Evolutionary conservation across 2,888 invertebrate genomes (phyloP), one percentile per base, ranked within the genome.

Genomic region (Pheosia gnoma): DNA sequence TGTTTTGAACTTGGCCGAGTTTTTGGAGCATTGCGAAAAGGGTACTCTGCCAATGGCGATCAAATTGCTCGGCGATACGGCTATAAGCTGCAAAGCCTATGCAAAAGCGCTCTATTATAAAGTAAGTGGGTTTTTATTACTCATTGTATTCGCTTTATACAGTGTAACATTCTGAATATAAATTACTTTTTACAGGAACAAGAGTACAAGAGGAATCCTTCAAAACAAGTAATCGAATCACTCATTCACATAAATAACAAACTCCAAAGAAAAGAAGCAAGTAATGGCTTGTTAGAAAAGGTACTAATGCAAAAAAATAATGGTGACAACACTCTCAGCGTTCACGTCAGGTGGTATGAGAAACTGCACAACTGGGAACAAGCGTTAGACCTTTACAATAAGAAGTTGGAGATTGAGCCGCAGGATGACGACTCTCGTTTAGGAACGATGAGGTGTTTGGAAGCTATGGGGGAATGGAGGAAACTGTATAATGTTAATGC

Each of bases 321-420:
- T 5, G 95, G 95, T 0, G 95, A 95, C 66, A 95, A 94, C 59
- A 90, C 94, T 57, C 68, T 91, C 3, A 90, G 88, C 64, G 87
- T 89, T 36, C 88, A 90, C 85, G 98, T 99, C 39, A 95, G 98
- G 2, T 99, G 99, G 99, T 99, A 99, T 85, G 99, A 99, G 86
- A 99, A 99, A 85, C 91, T 99, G 3, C 99, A 99, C 87, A 98
- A 99, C 83, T 99, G 99, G 99, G 98, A 99, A 73, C 97, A 98
- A 83, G 99, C 99, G 0, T 89, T 99, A 61, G 95, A 96, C 64
- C 95, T 98, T 6, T 99, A 99, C 82, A 95, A 96, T 66, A 96
- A 96, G 64, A 97, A 97, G 79, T 89, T 98, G 59, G 95, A 95
- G 55, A 90, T 91, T 0, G 95, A 96, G 72, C 94, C 95, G 0